A percentile compares a stretch with the other conserved stretches of the same genome.
phyloP scores from a whole-genome alignment of 2,113 vertebrate species.

The Oreochromis niloticus region DNA sequence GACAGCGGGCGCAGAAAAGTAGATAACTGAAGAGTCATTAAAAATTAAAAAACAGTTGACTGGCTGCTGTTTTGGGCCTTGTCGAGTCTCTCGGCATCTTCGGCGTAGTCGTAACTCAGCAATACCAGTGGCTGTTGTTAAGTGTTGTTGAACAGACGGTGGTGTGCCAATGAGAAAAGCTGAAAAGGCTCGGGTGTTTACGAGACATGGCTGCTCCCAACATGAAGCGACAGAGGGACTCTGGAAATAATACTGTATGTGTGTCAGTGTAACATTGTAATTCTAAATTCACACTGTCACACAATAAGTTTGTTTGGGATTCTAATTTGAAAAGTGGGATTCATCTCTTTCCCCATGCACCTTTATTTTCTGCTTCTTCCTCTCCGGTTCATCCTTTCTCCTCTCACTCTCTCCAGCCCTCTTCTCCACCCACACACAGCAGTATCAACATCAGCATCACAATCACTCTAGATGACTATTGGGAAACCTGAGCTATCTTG shows the following conservation, averaged over 20 bases:
- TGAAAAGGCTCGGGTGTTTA: neutral
- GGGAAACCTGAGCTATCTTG: constrained; percentile 46
- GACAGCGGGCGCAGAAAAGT: constrained; percentile 28
- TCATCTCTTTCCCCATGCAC: neutral
- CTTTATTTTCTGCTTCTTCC: neutral
- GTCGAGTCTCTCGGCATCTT: neutral
- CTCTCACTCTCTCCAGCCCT: neutral
- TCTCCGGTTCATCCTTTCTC: neutral
- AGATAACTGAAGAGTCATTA: constrained; percentile 25
- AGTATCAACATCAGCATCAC: constrained; percentile 46
- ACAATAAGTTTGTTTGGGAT: constrained; percentile 68
- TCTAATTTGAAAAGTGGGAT: constrained; percentile 62
- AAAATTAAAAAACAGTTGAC: constrained; percentile 12
- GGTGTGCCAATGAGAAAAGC: constrained; percentile 1
- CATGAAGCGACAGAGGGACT: constrained; percentile 35
- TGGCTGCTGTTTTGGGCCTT: neutral
- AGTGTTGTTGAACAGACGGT: constrained; percentile 9
- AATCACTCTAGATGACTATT: constrained; percentile 40
- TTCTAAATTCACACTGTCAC: constrained; percentile 61
- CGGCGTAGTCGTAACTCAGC: neutral
- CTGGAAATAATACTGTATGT: constrained; percentile 33
- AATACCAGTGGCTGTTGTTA: neutral
- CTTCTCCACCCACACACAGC: constrained; percentile 10
- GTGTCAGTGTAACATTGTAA: constrained; percentile 38
- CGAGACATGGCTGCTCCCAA: constrained; percentile 18